Evolutionary conservation across 2,113 vertebrate species (phyloP), one percentile per base, ranked within the genome.

Genomic region (Aplodontia rufa): DNA sequence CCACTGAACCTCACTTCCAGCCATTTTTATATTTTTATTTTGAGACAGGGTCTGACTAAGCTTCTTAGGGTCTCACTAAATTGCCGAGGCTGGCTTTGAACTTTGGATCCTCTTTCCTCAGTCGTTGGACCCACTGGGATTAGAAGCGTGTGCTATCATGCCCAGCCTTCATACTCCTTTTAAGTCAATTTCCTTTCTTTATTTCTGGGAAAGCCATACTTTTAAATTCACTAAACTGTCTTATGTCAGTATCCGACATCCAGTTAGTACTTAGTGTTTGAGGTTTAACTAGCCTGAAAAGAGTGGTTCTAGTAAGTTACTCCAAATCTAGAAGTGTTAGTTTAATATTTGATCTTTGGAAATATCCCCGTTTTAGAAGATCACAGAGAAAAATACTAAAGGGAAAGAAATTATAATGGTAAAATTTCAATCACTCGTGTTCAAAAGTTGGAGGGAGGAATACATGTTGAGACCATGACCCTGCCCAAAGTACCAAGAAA

Each of bases 251-350:
- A 68, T 35, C 17, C 4, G n/a, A 51, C 9, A 66, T 37, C 19
- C 8, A 71, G 6, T 72, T 51, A 42, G 6, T 92, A 28, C 69
- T 72, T 30, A 66, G 4, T 83, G 28, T 69, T 91, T 84, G 42
- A 83, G 30, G 9, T 53, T 96, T 68, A 60, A 88, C 3, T 37
- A 75, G 4, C 3, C 28, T 91, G 16, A 62, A 40, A 85, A 75
- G 71, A 84, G 26, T 87, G 53, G 2, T 87, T 96, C 30, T 95
- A 26, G 26, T 94, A 95, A 75, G 26, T 96, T 74, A 85, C 55
- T 78, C 8, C 14, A 20, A 42, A 80, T 75, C 9, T 30, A 51
- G 32, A 66, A 89, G 22, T 26, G 37, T 69, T 79, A 35, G 24
- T 74, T 83, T 88, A 81, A 71, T 42, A 66, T 92, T 96, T 91